Base-by-base conservation (phyloP, 1,140 invertebrate species). In the Tigriopus japonicus region DNA sequence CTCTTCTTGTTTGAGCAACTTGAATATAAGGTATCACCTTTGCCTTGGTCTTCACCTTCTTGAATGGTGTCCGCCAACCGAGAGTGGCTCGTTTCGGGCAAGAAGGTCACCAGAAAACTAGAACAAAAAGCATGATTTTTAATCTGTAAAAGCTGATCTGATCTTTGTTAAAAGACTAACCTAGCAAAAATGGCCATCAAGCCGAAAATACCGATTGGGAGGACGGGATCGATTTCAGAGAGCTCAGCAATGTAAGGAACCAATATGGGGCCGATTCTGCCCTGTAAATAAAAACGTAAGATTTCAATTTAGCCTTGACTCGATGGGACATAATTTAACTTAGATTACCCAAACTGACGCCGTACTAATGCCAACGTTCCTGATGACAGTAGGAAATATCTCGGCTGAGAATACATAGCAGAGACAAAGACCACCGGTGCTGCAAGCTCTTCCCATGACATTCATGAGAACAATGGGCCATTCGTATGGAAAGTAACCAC, bases 351-450 rank as follows among this genome's bases (percentile, higher is more conserved):
- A 66, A 45, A 68, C 68, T 15, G 71, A 73, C 24, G 69, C 66
- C 5, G 67, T 53, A 3, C 74, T 73, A 52, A 74, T 59, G 6
- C 66, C 71, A 28, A 67, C 65, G 55, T 72, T 73, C 21, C 74
- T 65, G 19, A 75, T 60, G 2, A 69, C 65, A 0, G 74, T 75
- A 6, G 74, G 74, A 62, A 71, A 73, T 7, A 74, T 64, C 64
- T 75, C 74, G 0, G 68, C 65, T 10, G 73, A 67, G 59, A 68
- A 75, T 9, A 74, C 65, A 63, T 73, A 75, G 35, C 74, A 68
- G 5, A 71, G 64, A 14, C 68, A 63, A 24, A 63, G 60, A 13
- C 59, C 62, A 6, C 56, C 45, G 12, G 53, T 63, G 17, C 53
- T 53, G 24, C 61, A 63, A 14, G 43, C 49, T 63, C 62, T 43